Evolutionary conservation across 2,113 vertebrate genomes (phyloP), one percentile per base, ranked within the genome.

Genomic region (Eupsittula cactorum): DNA sequence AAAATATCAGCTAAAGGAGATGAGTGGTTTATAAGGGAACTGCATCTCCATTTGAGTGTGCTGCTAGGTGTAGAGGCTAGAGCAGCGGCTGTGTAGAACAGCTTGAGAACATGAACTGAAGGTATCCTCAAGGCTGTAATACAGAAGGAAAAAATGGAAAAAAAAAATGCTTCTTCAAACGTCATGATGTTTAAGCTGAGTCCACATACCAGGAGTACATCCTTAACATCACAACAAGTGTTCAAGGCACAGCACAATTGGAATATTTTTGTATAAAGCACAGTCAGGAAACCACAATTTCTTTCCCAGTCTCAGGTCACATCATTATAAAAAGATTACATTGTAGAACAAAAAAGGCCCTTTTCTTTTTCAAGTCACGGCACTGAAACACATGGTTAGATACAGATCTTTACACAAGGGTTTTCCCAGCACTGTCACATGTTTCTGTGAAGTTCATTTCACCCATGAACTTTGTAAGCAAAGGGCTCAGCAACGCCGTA

Each of bases 11-110:
- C 65, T 88, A 44, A 23, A 69, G 47, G 11, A 85, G 44, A 76
- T 33, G 35, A 91, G 78, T 39, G 49, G 23, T 82, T 97, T 93
- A 92, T 16, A 4, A n/a, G 92, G 95, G 78, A 91, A 60, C 29
- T 28, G 37, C 57, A 75, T 63, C 83, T 68, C 80, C 0, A 0
- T 86, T 90, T 17, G 70, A 78, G 60, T 33, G 70, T 63, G 60
- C 37, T 63, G 88, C 55, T 67, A 92, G 62, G 42, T 50, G 50
- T 50, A 50, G 79, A 80, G 85, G 49, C 71, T 80, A 73, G 33
- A 93, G 67, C 41, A 73, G 59, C 25, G 79, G 57, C 63, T 82
- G 59, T 41, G 68, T 27, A 81, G 41, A 93, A 81, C 59, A 93
- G 76, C 50, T 78, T 81, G 42, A 90, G 35, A 92, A 84, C 50